phyloP scores from a whole-genome alignment of 2,113 vertebrate genomes.

The Syngnathus scovelli region DNA sequence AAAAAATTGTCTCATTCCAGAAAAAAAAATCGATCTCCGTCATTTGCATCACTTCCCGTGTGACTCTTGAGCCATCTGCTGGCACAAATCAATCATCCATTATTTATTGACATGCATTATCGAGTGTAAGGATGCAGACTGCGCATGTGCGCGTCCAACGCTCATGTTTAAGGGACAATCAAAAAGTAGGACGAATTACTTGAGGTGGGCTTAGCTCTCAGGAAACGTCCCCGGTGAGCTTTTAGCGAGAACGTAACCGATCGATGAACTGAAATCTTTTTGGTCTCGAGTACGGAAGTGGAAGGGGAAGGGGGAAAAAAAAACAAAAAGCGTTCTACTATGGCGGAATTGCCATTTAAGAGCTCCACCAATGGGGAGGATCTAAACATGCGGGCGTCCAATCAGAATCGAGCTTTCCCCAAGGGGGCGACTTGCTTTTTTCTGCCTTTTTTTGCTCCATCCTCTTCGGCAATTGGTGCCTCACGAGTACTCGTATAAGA shows the following conservation, averaged over 20 bases:
- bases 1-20: too few species aligned
- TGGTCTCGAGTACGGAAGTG: constrained; percentile 8
- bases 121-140: background rate
- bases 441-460: background rate
- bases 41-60: background rate
- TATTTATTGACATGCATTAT: constrained; percentile 5
- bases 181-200: too few species aligned
- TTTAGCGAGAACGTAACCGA: constrained; percentile 36
- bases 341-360: constrained; percentile 37
- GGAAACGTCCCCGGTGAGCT: constrained; percentile 27
- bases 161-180: background rate
- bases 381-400: constrained; percentile 37
- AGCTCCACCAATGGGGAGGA: constrained; percentile 41
- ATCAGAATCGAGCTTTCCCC: constrained; percentile 35
- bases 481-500: background rate
- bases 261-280: constrained; percentile 57
- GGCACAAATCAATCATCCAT: constrained; percentile 4
- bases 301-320: too few species aligned
- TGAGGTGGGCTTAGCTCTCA: background rate
- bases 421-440: background rate
- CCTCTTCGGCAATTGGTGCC: background rate
- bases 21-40: too few species aligned
- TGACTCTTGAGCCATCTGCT: background rate
- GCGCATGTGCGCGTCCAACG: background rate
- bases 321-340: background rate